phyloP scores from a whole-genome alignment of 2,888 invertebrate species.

The Rhamphomyia laevipes region DNA sequence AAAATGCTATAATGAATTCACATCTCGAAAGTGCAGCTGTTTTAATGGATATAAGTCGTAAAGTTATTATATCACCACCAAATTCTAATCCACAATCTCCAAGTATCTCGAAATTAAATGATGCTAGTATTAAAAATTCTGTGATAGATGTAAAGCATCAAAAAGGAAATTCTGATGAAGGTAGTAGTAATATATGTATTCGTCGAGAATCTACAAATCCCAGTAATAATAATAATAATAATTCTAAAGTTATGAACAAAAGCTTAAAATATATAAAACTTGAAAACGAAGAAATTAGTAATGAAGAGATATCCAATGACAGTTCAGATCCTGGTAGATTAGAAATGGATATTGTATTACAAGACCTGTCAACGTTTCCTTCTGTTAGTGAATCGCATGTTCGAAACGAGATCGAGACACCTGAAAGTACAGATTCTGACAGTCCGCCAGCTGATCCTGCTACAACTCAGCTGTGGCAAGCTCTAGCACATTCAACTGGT shows the following conservation, averaged over 20 bases:
- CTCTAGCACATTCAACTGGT: constrained; percentile 36
- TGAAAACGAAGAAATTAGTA: constrained; percentile 5
- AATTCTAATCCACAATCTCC: constrained; percentile 35
- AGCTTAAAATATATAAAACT: constrained; percentile 13
- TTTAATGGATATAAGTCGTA: constrained; percentile 38
- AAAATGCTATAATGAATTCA: not conserved
- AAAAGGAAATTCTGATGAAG: constrained; percentile 5
- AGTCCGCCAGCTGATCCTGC: constrained; percentile 36
- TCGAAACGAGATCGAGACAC: constrained; percentile 16
- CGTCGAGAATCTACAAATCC: constrained; percentile 15
- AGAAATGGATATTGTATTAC: constrained; percentile 20
- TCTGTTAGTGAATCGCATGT: constrained; percentile 11
- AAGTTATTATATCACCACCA: constrained; percentile 36
- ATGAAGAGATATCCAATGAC: constrained; percentile 32
- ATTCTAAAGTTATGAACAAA: constrained; percentile 19
- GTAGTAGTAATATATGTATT: not conserved
- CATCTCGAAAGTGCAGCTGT: constrained; percentile 38
- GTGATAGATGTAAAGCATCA: constrained; percentile 37
- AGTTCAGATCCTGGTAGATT: constrained; percentile 54
- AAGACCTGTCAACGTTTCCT: constrained; percentile 11
- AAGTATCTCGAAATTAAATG: constrained; percentile 24
- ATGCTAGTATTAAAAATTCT: constrained; percentile 37
- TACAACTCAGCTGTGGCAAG: constrained; percentile 38
- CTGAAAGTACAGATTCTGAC: constrained; percentile 34
- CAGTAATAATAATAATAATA: constrained; percentile 16